Evolutionary conservation across 2,113 vertebrate genomes (phyloP).

Genomic region (Pedetes capensis): DNA sequence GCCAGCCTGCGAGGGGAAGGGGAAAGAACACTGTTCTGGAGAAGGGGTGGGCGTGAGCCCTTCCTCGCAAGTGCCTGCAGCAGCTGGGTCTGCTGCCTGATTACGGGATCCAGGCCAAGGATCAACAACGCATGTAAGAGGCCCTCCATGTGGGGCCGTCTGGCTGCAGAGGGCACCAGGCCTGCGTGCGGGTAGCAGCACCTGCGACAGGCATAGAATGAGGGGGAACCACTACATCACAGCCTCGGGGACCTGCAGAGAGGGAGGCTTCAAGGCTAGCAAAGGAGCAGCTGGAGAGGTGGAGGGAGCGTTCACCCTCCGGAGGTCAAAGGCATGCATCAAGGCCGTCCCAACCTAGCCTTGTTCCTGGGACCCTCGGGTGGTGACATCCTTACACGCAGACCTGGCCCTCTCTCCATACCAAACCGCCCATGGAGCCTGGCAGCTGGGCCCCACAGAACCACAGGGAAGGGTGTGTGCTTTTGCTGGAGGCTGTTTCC

Average conservation of each 20-base stretch:
- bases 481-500: neutral
- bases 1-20: neutral
- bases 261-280: too few species aligned
- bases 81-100: neutral
- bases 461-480: rapidly evolving
- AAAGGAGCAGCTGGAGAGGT: neutral
- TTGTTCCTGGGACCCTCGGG: neutral
- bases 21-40: neutral
- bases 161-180: rapidly evolving
- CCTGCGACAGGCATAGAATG: too few species aligned
- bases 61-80: rapidly evolving
- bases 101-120: rapidly evolving
- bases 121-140: rapidly evolving
- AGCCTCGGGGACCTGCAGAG: neutral
- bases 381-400: too few species aligned
- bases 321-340: too few species aligned
- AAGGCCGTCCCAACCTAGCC: neutral
- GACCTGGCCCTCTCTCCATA: rapidly evolving
- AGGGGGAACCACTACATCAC: too few species aligned
- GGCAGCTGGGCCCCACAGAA: neutral
- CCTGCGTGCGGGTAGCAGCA: neutral
- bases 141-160: rapidly evolving
- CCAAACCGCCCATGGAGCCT: rapidly evolving
- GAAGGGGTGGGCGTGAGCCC: neutral
- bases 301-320: rapidly evolving